Conservation (phyloP, 2,113 vertebrate species). For the Stercorarius parasiticus region DNA sequence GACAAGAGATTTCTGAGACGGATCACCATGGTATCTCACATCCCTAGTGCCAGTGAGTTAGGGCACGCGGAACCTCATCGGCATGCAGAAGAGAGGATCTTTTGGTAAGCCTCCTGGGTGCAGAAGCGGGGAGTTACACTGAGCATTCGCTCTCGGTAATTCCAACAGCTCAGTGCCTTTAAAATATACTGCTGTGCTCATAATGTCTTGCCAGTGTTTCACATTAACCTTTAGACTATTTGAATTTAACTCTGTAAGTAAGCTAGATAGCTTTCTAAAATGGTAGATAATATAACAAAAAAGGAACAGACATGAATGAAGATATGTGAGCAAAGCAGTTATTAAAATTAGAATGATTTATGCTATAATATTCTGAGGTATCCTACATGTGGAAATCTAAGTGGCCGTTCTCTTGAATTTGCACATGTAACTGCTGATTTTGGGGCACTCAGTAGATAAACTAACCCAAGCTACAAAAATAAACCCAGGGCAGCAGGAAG, state of each 20-base stretch:
- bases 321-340: conserved; percentile 56
- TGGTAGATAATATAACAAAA: conserved; percentile 60
- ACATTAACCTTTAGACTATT: conserved; percentile 65
- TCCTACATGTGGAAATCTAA: background rate
- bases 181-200: conserved; percentile 52
- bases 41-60: background rate
- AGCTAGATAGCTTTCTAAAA: conserved; percentile 54
- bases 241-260: conserved; percentile 67
- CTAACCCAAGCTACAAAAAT: background rate
- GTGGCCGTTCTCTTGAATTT: background rate
- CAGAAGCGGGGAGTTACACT: background rate
- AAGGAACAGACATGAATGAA: conserved; percentile 21
- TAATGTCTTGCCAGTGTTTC: conserved; percentile 36
- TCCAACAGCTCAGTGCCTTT: conserved; percentile 19
- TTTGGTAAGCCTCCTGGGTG: background rate
- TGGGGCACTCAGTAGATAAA: background rate
- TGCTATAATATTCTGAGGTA: background rate
- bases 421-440: background rate
- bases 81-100: background rate
- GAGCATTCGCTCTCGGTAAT: background rate
- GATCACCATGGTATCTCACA: background rate
- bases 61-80: background rate
- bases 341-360: conserved; percentile 51
- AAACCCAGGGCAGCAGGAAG: background rate
- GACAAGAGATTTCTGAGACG: background rate